These are phyloP conservation scores for Phyllotreta striolata DNA, from an alignment of 2,888 invertebrate species.

Conservation along the genomic window DNA sequence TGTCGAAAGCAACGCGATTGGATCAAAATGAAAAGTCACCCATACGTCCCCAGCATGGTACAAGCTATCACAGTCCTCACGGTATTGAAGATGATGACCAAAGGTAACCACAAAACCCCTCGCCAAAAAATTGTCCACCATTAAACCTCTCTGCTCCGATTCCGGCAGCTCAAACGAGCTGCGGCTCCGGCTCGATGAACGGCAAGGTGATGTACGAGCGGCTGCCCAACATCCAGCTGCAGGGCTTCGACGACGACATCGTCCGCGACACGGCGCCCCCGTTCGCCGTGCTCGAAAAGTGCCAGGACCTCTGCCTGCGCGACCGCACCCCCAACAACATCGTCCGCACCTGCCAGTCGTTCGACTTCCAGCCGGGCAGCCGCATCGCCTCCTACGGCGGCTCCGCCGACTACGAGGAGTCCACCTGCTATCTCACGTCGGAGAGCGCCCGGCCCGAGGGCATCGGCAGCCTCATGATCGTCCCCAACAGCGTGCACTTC, in stretches of 20 bases:
- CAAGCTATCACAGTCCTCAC: conserved; percentile 86
- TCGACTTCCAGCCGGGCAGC: conserved; percentile 90
- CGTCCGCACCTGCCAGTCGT: conserved; percentile 85
- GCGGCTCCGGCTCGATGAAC: conserved; percentile 80
- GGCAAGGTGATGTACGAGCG: conserved; percentile 89
- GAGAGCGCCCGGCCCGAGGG: conserved; percentile 90
- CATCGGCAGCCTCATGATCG: conserved; percentile 86
- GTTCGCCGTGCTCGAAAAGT: conserved; percentile 87
- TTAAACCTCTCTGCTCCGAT: conserved; percentile 42
- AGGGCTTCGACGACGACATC: conserved; percentile 89
- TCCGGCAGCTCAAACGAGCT: conserved; percentile 89
- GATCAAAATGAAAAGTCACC: conserved; percentile 69
- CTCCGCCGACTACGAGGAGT: conserved; percentile 87
- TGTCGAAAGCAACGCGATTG: conserved; percentile 48
- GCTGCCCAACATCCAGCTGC: conserved; percentile 86
- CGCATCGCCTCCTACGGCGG: conserved; percentile 82
- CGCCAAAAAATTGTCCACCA: too few relatives aligned
- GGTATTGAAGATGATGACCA: conserved; percentile 81
- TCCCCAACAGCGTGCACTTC: conserved; percentile 89
- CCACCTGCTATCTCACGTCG: conserved; percentile 84
- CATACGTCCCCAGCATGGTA: conserved; percentile 73
- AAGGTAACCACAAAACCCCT: conserved; percentile 65
- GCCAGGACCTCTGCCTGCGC: conserved; percentile 79
- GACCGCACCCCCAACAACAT: conserved; percentile 83
- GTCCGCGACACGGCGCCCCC: conserved; percentile 86